Percentiles rank a stretch among this genome's conserved stretches.
Evolutionary conservation across 35 echinoderm and acorn worm genomes (phyloP).

Genomic region (Eucidaris tribuloides): DNA sequence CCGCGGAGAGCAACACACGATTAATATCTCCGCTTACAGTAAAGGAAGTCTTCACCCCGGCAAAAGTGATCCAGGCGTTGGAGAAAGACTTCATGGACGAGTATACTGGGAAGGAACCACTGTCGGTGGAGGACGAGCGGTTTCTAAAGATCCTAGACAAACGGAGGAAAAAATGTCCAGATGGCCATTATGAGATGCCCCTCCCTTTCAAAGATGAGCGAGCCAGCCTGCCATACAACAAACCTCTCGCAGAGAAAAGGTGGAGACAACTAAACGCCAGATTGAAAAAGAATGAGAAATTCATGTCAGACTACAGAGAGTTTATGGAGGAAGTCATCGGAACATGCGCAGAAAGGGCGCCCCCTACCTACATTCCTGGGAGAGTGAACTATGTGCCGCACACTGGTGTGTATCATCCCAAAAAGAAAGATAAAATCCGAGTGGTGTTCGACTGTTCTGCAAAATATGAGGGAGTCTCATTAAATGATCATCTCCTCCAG

Average conservation of each 20-base stretch:
- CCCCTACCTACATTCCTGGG: background rate
- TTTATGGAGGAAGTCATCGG: constrained; percentile 43
- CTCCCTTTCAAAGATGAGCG: constrained; percentile 30
- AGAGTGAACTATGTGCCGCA: constrained; percentile 65
- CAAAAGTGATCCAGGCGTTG: background rate
- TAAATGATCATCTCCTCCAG: constrained; percentile 36
- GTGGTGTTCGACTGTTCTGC: constrained; percentile 47
- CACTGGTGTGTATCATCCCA: constrained; percentile 32
- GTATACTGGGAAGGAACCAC: constrained; percentile 25
- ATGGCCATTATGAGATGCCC: constrained; percentile 62
- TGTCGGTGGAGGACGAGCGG: background rate
- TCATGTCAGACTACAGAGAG: background rate
- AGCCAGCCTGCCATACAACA: constrained; percentile 44
- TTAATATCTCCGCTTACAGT: background rate
- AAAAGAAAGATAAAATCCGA: constrained; percentile 14
- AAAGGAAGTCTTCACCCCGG: background rate
- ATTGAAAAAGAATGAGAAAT: constrained; percentile 22
- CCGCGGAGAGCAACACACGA: constrained; percentile 17
- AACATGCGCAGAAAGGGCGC: constrained; percentile 37
- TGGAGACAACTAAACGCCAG: constrained; percentile 23
- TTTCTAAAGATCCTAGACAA: background rate
- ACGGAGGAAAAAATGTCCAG: background rate
- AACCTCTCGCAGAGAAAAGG: background rate
- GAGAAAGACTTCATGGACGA: background rate
- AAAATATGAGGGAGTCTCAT: constrained; percentile 21